A percentile compares a stretch with the other conserved stretches of the same genome.
Conservation (phyloP, 2,113 vertebrate species). For the Epinephelus lanceolatus region DNA sequence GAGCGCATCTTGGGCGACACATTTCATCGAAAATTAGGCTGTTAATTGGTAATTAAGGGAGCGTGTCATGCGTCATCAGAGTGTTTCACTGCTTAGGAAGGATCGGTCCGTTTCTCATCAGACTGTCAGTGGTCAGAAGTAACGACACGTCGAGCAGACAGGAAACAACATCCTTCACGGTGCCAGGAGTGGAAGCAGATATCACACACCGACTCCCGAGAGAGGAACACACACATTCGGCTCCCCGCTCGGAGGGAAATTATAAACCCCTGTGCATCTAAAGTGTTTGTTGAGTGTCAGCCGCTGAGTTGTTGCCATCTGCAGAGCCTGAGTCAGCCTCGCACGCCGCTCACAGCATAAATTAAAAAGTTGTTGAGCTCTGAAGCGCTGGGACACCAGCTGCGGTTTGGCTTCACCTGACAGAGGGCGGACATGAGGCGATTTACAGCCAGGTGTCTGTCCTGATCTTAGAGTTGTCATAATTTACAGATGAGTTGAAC, state of each 20-base stretch:
- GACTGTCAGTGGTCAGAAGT: background rate
- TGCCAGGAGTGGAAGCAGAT: background rate
- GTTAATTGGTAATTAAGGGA: constrained; percentile 44
- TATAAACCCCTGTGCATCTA: background rate
- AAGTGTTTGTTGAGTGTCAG: constrained; percentile 11
- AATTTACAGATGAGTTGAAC: background rate
- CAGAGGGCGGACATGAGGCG: background rate
- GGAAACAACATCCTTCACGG: background rate
- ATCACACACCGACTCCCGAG: background rate
- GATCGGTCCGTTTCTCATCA: background rate
- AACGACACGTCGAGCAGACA: background rate
- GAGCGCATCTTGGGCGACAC: background rate
- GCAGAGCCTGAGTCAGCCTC: constrained; percentile 27
- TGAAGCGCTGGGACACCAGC: background rate
- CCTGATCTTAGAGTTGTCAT: background rate
- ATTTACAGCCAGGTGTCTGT: background rate
- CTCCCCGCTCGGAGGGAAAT: background rate
- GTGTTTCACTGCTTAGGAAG: background rate
- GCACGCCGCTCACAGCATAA: background rate
- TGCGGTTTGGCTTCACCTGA: background rate
- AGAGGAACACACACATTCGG: background rate
- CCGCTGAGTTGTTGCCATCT: constrained; percentile 1
- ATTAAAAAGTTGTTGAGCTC: background rate
- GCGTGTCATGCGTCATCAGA: constrained; percentile 20
- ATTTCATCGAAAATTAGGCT: constrained; percentile 31